Evolutionary conservation across 1,140 invertebrate species (phyloP).

Genomic region (Cyclargus thomasi): DNA sequence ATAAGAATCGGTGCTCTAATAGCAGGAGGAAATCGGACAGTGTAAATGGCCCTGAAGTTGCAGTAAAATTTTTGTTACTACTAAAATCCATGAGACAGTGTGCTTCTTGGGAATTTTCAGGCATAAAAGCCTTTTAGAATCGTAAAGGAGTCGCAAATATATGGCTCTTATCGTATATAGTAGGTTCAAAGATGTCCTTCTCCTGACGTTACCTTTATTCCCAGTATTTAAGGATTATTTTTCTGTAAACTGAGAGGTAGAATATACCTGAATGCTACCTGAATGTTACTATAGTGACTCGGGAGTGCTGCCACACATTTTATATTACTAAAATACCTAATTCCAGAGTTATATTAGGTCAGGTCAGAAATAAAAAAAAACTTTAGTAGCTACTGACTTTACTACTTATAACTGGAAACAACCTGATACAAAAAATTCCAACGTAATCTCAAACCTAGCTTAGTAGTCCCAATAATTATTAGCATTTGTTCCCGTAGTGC

Average conservation of each 20-base stretch:
- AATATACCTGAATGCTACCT: too few species aligned
- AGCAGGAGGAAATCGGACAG: slow-evolving; percentile 6
- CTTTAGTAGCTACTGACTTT: too few species aligned
- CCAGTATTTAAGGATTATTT: too few species aligned
- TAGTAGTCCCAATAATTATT: too few species aligned
- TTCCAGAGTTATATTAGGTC: neutral
- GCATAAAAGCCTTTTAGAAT: slow-evolving; percentile 39
- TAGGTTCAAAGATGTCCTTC: too few species aligned
- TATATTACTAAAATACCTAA: neutral
- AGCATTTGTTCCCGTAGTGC: too few species aligned
- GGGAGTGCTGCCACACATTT: neutral
- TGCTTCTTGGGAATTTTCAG: slow-evolving; percentile 38
- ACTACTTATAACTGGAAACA: too few species aligned
- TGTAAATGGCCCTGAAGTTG: slow-evolving; percentile 21
- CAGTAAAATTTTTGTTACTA: slow-evolving; percentile 40
- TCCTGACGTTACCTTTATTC: too few species aligned
- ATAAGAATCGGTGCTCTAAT: too few species aligned
- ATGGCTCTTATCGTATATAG: neutral
- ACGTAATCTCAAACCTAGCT: too few species aligned
- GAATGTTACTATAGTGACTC: neutral
- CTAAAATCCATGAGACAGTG: slow-evolving; percentile 41
- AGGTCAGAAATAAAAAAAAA: neutral
- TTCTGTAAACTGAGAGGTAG: too few species aligned
- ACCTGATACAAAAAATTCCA: too few species aligned
- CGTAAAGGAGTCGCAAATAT: slow-evolving; percentile 21